Evolutionary conservation across 1,140 invertebrate genomes (phyloP), one percentile per base, ranked within the genome.

Genomic region (Calosoma granatense): DNA sequence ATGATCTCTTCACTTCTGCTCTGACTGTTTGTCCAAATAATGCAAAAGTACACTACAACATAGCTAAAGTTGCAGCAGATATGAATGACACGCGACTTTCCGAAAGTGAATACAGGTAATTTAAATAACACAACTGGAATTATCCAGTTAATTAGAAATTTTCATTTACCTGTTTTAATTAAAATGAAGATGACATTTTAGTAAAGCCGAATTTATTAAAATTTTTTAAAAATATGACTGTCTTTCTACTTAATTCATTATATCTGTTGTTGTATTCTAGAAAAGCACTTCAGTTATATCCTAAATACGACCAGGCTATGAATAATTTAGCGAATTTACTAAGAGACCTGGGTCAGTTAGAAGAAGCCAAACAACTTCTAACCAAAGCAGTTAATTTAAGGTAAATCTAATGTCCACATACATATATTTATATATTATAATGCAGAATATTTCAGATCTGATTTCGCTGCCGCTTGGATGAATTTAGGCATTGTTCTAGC

Each of bases 401-500:
- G 86, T 90, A 78, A 64, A 69, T 63, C 56, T 55, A 11, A 21
- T 55, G 54, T 21, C 19, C 20, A 21, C 47, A 14, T 53, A 55
- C 56, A 26, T 65, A 54, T 26, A 53, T 57, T 60, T 63, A 26
- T 53, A 17, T 59, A 43, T 58, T 55, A 57, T 59, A 57, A 60
- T 56, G n/a, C 56, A n/a, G n/a, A n/a, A n/a, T n/a, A n/a, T 55
- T 59, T 56, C 66, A 91, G 90, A 63, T 76, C 83, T 53, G 85
- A 90, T 66, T 98, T 97, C 81, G 86, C 94, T 3, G 87, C 92
- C 14, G 94, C 93, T 1, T 98, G 94, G 94, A 98, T 97, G 94
- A 98, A 98, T 76, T 76, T 97, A 19, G 94, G 94, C 12, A 97
- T 97, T 63, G 86, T 96, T 47, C 77, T 94, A 59, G 84, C 91